phyloP scores from a whole-genome alignment of 2,797 vertebrate species.

The Sebastes wilsoni region DNA sequence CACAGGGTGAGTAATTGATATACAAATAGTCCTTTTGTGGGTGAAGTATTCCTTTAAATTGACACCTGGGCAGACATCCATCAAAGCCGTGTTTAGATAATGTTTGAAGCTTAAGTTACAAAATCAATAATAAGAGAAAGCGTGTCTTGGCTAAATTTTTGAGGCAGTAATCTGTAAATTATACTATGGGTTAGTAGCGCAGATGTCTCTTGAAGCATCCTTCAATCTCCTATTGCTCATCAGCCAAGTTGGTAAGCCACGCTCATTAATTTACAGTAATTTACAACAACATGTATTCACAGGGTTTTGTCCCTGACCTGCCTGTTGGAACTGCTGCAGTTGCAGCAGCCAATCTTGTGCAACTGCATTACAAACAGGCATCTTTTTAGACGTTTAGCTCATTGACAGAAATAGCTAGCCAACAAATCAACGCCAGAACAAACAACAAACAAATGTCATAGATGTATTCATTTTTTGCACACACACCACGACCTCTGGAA shows the following conservation, averaged over 20 bases:
- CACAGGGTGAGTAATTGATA: too few relatives aligned
- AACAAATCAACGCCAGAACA: constrained; percentile 4
- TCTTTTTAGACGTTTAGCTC: constrained; percentile 33
- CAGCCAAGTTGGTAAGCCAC: background rate
- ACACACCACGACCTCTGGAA: background rate
- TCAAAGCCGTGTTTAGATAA: background rate
- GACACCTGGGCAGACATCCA: background rate
- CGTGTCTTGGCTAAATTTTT: background rate
- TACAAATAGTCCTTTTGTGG: too few relatives aligned
- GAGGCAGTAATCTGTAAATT: background rate
- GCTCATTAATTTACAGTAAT: background rate
- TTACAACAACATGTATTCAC: background rate
- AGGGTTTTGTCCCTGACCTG: constrained; percentile 14
- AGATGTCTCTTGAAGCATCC: background rate
- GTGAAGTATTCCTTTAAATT: background rate
- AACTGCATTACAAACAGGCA: background rate
- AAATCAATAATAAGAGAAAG: background rate
- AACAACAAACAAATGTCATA: background rate
- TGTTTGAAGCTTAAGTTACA: background rate
- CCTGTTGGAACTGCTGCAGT: constrained; percentile 1
- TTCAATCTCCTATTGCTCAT: background rate
- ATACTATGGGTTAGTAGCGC: background rate
- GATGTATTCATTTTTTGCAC: background rate
- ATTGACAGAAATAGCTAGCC: constrained; percentile 30
- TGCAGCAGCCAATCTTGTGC: constrained; percentile 16